These are phyloP conservation scores for Hemiscyllium ocellatum DNA, from an alignment of 2,113 vertebrate species.

Conservation along the genomic window DNA sequence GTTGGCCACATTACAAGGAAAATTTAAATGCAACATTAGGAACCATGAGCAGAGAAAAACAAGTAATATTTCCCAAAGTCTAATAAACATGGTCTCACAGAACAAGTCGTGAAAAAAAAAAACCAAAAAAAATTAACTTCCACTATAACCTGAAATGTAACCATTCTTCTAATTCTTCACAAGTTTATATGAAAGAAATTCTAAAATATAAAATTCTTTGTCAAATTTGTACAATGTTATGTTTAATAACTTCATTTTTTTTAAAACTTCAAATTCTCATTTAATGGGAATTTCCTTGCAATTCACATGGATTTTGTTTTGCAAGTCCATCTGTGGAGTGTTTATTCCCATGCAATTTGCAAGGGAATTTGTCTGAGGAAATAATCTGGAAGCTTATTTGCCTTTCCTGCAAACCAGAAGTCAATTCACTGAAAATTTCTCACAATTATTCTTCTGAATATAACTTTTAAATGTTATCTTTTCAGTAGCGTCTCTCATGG, in stretches of 20 bases:
- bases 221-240: neutral
- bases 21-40: neutral
- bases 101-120: neutral
- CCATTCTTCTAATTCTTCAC: neutral
- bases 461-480: neutral
- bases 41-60: neutral
- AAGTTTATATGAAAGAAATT: neutral
- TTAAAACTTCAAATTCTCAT: neutral
- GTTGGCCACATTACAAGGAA: neutral
- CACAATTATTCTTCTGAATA: neutral
- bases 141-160: neutral
- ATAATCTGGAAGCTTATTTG: neutral
- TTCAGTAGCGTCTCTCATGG: neutral
- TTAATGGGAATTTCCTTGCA: neutral
- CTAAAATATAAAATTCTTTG: neutral
- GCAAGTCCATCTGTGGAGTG: neutral
- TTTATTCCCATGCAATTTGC: neutral
- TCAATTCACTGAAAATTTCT: neutral
- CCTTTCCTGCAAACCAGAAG: neutral
- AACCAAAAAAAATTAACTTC: neutral
- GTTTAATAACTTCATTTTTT: neutral
- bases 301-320: neutral
- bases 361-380: neutral
- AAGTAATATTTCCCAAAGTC: neutral
- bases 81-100: neutral